Conservation (phyloP, 2,797 vertebrate genomes). For the Acipenser transmontanus region DNA sequence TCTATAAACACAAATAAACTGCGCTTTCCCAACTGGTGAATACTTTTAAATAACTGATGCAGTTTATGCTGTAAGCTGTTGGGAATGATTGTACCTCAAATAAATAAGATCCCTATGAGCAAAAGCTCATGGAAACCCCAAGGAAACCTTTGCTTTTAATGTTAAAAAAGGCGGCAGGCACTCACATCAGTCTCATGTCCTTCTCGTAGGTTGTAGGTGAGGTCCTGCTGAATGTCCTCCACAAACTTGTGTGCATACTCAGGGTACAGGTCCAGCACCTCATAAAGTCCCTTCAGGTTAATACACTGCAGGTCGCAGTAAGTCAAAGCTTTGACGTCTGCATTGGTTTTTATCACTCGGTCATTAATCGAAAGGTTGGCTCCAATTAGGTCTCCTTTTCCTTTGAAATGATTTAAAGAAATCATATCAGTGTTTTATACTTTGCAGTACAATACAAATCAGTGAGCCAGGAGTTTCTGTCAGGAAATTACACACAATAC, state of each 20-base stretch:
- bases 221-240: constrained; percentile 90
- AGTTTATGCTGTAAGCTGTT: neutral
- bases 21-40: neutral
- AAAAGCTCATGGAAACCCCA: no score
- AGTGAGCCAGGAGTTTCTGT: no score
- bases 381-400: constrained; percentile 93
- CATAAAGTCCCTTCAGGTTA: constrained; percentile 88
- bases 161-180: constrained; percentile 18
- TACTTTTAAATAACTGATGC: neutral
- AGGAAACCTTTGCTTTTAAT: neutral
- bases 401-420: constrained; percentile 45
- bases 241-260: constrained; percentile 90
- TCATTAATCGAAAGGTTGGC: constrained; percentile 86
- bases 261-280: constrained; percentile 91
- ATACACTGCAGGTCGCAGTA: constrained; percentile 97
- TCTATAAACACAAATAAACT: neutral
- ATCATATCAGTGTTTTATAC: neutral
- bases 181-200: constrained; percentile 89
- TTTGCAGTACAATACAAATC: neutral
- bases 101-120: neutral
- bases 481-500: no score
- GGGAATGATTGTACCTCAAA: no score
- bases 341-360: constrained; percentile 93
- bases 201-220: constrained; percentile 93
- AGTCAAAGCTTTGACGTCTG: constrained; percentile 92